Evolutionary conservation across 1,140 invertebrate genomes (phyloP), one percentile per base, ranked within the genome.

Genomic region (Pemphigus obesinymphae): DNA sequence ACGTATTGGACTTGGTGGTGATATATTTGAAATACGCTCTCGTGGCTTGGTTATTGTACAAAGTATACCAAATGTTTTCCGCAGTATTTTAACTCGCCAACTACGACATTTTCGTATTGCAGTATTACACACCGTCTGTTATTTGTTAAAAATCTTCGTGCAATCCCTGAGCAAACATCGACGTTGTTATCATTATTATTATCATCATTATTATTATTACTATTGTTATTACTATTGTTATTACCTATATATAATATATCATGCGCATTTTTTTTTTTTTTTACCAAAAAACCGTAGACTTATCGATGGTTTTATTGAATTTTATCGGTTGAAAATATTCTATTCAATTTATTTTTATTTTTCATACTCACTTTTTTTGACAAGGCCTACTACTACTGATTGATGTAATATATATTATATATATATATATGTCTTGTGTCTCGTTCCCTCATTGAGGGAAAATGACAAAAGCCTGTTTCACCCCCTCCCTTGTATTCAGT

Each of bases 1-100:
- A 89, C 85, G 89, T 87, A 85, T 86, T 90, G 23, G 89, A 90
- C 50, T 82, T 88, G 4, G 43, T 88, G 0, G 87, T 88, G 7
- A 89, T 88, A 72, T 85, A 88, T 13, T 43, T 88, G 4, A 88
- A 89, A 82, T 88, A 83, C 72, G 23, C 78, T 3, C 50, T 85
- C 0, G 40, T 85, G 0, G 72, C 66, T 15, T 84, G 83, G 83
- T n/a, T 85, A 8, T 26, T 84, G 17, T 80, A 80, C 76, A 80
- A 80, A 23, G 3, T 80, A 13, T 80, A 63, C 53, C 8, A 55
- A 11, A 5, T 26, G 2, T 0, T 63, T 31, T 40, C 34, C 3
- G 11, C 55, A 3, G 7, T 34, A 11, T 61, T 61, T 29, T 80
- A 45, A 63, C 5, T 37, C n/a, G 4, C 10, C 8, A n/a, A 7